Evolutionary conservation across 2,113 vertebrate species (phyloP).

Genomic region (Melanerpes formicivorus): DNA sequence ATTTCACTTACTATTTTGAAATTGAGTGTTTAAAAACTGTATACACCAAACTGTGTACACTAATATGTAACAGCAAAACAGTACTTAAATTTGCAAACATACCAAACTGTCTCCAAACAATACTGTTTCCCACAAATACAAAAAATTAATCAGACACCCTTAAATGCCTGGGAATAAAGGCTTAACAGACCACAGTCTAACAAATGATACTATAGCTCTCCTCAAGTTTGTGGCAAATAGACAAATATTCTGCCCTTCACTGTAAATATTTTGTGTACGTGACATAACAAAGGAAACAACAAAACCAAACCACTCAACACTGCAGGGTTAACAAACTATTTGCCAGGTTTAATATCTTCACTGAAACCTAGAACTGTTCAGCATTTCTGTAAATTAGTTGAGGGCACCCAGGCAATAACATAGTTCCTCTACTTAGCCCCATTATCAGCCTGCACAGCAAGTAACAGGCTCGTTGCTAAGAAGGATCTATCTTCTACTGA

Average conservation of each 20-base stretch:
- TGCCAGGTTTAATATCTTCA: background rate
- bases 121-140: background rate
- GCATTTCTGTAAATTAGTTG: background rate
- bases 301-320: background rate
- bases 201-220: background rate
- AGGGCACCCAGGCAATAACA: background rate
- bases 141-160: background rate
- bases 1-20: background rate
- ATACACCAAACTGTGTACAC: background rate
- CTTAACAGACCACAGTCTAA: background rate
- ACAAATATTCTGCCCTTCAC: background rate
- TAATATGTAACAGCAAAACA: background rate
- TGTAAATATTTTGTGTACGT: background rate
- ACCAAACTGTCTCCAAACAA: background rate
- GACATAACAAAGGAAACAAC: background rate
- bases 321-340: background rate
- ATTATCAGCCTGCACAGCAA: background rate
- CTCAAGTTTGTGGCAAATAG: background rate
- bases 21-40: background rate
- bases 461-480: background rate
- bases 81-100: background rate
- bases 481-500: rapidly evolving
- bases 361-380: background rate
- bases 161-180: background rate
- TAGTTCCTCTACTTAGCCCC: background rate